phyloP scores from a whole-genome alignment of 2,113 vertebrate species.

The Lucifuga dentata region DNA sequence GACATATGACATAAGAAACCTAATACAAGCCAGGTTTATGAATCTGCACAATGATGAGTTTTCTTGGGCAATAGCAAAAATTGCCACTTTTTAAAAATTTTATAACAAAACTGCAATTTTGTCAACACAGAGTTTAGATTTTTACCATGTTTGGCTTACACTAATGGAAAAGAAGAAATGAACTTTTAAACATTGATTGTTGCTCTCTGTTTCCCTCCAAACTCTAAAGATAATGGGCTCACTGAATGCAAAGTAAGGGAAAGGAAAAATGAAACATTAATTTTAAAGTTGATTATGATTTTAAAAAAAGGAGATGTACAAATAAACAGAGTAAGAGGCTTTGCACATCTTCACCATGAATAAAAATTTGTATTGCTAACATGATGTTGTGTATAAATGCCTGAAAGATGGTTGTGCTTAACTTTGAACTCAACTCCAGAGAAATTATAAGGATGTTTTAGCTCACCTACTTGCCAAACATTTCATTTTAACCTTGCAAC shows the following conservation, averaged over 20 bases:
- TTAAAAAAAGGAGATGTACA: slow-evolving; percentile 72
- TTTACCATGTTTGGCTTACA: neutral
- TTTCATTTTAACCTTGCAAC: slow-evolving; percentile 12
- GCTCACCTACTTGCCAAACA: slow-evolving; percentile 8
- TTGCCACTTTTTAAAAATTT: no score
- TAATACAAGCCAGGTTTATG: no score
- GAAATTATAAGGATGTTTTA: slow-evolving; percentile 36
- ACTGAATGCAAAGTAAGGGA: slow-evolving; percentile 6
- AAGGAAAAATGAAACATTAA: slow-evolving; percentile 34
- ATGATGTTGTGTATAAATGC: slow-evolving; percentile 42
- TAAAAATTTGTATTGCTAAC: slow-evolving; percentile 30
- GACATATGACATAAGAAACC: no score
- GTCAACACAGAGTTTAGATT: neutral
- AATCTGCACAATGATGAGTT: no score
- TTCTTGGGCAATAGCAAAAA: no score
- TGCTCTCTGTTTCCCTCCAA: neutral
- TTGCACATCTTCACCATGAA: slow-evolving; percentile 59
- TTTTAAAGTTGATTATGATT: slow-evolving; percentile 65
- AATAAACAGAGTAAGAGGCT: slow-evolving; percentile 69
- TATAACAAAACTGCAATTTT: neutral
- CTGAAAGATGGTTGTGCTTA: slow-evolving; percentile 21
- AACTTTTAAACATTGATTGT: slow-evolving; percentile 3
- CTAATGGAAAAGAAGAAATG: slow-evolving; percentile 7
- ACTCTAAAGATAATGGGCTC: slow-evolving; percentile 38
- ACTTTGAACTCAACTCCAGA: slow-evolving; percentile 39